Evolutionary conservation across 2,797 vertebrate species (phyloP).

Genomic region (Anas capensis): DNA sequence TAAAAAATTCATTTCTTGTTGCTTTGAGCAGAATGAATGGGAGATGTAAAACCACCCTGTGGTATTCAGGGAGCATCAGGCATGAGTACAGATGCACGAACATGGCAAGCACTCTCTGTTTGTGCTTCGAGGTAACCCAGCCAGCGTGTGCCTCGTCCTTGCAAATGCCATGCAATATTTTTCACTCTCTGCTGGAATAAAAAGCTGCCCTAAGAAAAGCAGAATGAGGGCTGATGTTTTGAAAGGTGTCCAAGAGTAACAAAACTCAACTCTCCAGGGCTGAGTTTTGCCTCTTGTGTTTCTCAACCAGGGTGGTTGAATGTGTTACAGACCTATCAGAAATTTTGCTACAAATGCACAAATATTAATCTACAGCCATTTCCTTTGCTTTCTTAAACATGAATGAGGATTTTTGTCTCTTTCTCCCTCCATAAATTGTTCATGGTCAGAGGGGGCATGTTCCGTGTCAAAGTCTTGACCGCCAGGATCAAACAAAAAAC

Average conservation of each 20-base stretch:
- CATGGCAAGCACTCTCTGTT: background rate
- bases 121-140: constrained; percentile 28
- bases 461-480: constrained; percentile 85
- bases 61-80: background rate
- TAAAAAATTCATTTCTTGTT: background rate
- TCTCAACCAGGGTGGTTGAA: constrained; percentile 78
- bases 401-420: constrained; percentile 85
- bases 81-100: background rate
- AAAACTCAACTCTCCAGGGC: constrained; percentile 77
- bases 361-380: constrained; percentile 82
- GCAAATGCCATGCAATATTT: constrained; percentile 62
- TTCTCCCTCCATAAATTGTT: constrained; percentile 87
- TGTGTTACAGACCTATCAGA: constrained; percentile 75
- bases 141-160: background rate
- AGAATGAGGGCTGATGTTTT: constrained; percentile 76
- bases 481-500: constrained; percentile 83
- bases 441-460: constrained; percentile 88
- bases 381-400: constrained; percentile 81
- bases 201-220: constrained; percentile 72
- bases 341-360: constrained; percentile 76
- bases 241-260: constrained; percentile 83
- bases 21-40: background rate
- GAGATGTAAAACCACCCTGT: background rate
- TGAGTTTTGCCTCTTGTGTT: constrained; percentile 76
- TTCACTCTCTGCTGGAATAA: constrained; percentile 72